A percentile compares a stretch with the other conserved stretches of the same genome.
Conservation (phyloP, 2,113 vertebrate genomes). For the Lates calcarifer region DNA sequence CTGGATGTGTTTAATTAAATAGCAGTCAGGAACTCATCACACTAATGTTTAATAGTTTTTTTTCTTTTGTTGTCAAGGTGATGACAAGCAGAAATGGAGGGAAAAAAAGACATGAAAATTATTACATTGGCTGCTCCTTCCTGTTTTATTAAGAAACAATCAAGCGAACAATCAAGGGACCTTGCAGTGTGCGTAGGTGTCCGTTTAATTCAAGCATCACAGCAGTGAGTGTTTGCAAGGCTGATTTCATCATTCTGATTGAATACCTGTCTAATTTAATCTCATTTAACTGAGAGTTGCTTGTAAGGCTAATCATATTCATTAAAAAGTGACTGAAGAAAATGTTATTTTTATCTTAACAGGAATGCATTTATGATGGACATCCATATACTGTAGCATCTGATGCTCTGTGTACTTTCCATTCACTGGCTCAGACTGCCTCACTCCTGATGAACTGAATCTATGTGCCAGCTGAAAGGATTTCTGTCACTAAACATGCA, state of each 20-base stretch:
- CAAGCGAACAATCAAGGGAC: constrained; percentile 40
- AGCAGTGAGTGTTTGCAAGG: constrained; percentile 5
- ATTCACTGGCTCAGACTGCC: not conserved
- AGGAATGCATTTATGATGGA: not conserved
- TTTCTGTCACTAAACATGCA: not conserved
- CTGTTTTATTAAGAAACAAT: constrained; percentile 64
- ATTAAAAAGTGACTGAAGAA: constrained; percentile 40
- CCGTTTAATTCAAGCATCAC: constrained; percentile 16
- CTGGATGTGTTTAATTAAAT: constrained; percentile 65
- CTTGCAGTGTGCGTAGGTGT: constrained; percentile 20
- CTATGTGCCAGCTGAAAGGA: not conserved
- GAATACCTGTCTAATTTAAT: constrained; percentile 37
- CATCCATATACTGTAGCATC: not conserved
- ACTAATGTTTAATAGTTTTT: constrained; percentile 28
- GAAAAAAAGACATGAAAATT: constrained; percentile 30
- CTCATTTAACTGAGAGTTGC: constrained; percentile 31
- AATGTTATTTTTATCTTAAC: not conserved
- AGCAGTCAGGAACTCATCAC: constrained; percentile 60
- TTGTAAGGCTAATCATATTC: constrained; percentile 37
- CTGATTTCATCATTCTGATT: constrained; percentile 40
- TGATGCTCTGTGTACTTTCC: not conserved
- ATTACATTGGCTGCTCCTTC: constrained; percentile 25
- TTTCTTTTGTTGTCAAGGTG: constrained; percentile 31
- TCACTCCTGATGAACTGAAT: not conserved
- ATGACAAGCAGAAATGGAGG: constrained; percentile 36